phyloP scores from a whole-genome alignment of 2,113 vertebrate species.

The Mirza zaza region DNA sequence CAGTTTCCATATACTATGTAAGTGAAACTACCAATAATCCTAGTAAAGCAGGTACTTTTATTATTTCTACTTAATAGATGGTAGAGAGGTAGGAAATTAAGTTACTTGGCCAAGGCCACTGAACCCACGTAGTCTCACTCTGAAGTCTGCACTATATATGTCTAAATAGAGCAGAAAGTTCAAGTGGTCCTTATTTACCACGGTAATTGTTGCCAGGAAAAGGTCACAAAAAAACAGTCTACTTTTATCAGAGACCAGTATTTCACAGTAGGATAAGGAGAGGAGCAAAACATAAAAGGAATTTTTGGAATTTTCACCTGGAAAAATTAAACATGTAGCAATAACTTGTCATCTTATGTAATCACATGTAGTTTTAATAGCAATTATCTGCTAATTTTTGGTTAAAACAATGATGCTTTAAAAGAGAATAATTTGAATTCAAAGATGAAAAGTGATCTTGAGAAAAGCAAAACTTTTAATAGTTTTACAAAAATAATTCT shows the following conservation, averaged over 20 bases:
- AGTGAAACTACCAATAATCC: neutral
- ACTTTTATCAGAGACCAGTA: neutral
- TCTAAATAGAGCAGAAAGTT: neutral
- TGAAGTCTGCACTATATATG: neutral
- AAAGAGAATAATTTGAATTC: constrained; percentile 41
- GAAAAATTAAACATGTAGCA: constrained; percentile 44
- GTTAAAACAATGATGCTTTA: constrained; percentile 55
- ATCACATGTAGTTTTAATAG: constrained; percentile 9
- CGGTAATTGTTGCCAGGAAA: neutral
- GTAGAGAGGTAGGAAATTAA: neutral
- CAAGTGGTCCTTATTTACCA: constrained; percentile 13
- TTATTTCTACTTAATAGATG: neutral
- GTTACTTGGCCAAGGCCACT: neutral
- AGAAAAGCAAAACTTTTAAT: constrained; percentile 67
- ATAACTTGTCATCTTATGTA: constrained; percentile 13
- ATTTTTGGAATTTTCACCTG: constrained; percentile 18
- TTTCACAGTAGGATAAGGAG: neutral
- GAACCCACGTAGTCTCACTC: neutral
- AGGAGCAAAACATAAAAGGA: neutral
- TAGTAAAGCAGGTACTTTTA: neutral
- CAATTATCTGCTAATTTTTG: constrained; percentile 41
- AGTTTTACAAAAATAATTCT: constrained; percentile 71
- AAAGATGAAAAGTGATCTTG: constrained; percentile 55
- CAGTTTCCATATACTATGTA: neutral
- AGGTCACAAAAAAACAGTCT: neutral